These are phyloP conservation scores for Cyanistes caeruleus DNA, from an alignment of 2,113 vertebrate genomes.

Conservation along the genomic window DNA sequence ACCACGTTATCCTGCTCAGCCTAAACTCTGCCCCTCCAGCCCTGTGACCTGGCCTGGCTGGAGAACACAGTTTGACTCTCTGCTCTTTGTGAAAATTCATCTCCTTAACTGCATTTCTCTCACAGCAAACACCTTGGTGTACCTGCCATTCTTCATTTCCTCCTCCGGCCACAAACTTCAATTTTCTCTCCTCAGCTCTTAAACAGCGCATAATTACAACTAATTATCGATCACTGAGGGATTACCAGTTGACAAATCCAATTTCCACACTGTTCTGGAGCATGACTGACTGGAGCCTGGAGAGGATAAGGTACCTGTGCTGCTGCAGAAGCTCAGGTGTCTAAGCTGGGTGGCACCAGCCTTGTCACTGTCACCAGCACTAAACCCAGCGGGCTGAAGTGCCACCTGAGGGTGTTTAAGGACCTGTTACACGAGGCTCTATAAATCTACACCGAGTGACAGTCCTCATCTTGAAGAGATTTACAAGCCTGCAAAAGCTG, in stretches of 20 bases:
- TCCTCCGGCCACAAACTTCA: neutral
- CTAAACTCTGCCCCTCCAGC: neutral
- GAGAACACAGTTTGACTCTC: neutral
- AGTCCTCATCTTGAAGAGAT: neutral
- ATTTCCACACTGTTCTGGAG: constrained; percentile 40
- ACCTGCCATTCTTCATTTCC: constrained; percentile 46
- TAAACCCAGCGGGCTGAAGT: neutral
- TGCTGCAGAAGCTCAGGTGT: neutral
- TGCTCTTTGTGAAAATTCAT: neutral
- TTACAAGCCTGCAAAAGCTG: neutral
- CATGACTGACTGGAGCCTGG: neutral
- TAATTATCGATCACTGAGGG: constrained; percentile 66
- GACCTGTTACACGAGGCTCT: neutral
- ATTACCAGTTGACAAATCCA: constrained; percentile 70
- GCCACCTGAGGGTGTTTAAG: neutral
- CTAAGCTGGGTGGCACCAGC: neutral
- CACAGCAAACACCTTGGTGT: neutral
- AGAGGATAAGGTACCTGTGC: neutral
- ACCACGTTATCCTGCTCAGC: neutral
- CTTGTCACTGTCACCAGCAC: rapidly evolving
- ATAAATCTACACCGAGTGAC: neutral
- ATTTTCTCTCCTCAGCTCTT: constrained; percentile 11
- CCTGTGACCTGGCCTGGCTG: neutral
- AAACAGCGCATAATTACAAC: constrained; percentile 43
- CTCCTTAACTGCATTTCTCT: neutral